Evolutionary conservation across 2,888 invertebrate genomes (phyloP), one percentile per base, ranked within the genome.

Genomic region (Drosophila kanekoi): DNA sequence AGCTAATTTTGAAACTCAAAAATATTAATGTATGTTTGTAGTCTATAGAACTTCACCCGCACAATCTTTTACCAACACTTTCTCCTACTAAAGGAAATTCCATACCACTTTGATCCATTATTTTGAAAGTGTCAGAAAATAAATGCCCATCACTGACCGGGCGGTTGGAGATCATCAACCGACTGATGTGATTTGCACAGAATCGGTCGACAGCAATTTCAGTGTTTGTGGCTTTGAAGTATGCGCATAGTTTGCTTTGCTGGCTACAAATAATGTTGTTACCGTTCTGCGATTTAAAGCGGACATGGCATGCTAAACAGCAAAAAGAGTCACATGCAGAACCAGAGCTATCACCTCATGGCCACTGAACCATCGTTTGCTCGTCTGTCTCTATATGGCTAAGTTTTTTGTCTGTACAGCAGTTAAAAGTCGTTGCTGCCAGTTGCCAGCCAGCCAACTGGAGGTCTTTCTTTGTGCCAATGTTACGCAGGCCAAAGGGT

Each of bases 381-480:
- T 66, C 43, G 66, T 74, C 64, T 65, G 60, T 66, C 67, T 78
- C 61, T 74, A 78, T 65, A 78, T 75, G 75, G 79, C 53, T 65
- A 78, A 69, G 79, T 78, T 68, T 83, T 83, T 64, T 78, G 72
- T 81, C 63, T 80, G 74, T 35, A 35, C 43, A 33, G 70, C 67
- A 65, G 72, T 57, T 64, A 78, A 68, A 62, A 81, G 82, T 69
- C 63, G 72, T 61, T 59, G 60, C 70, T 58, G 64, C 80, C 66
- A 62, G 72, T 68, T 64, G 40, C 40, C 51, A 51, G 74, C 67
- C 72, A 77, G 72, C 71, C 79, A 67, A 75, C 69, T 72, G 69
- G 68, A 77, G 80, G 75, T 72, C 80, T 85, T 87, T 82, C 83
- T 85, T 83, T 81, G 81, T 75, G 67, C 77, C 79, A 77, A 72